A percentile compares a stretch with the other conserved stretches of the same genome.
phyloP scores from a whole-genome alignment of 2,113 vertebrate species.

The Bolborhynchus lineola region DNA sequence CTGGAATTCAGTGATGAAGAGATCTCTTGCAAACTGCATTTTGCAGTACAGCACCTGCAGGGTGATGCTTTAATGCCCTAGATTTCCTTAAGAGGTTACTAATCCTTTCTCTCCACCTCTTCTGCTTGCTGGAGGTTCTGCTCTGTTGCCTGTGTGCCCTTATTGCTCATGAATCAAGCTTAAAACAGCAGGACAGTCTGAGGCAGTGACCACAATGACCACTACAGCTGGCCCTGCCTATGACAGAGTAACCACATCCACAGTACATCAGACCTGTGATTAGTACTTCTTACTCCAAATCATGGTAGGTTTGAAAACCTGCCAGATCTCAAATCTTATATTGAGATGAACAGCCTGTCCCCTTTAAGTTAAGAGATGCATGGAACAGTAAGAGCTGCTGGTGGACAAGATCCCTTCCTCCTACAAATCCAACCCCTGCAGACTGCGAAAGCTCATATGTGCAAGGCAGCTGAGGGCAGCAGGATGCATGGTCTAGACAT shows the following conservation, averaged over 20 bases:
- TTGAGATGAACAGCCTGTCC: accelerated
- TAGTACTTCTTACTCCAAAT: background rate
- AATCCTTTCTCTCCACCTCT: background rate
- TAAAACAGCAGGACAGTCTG: background rate
- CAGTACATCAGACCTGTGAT: background rate
- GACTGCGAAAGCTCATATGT: background rate
- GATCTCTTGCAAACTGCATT: background rate
- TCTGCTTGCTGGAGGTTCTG: background rate
- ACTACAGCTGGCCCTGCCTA: background rate
- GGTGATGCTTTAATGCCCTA: background rate
- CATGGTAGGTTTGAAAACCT: background rate
- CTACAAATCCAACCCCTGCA: background rate
- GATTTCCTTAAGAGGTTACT: background rate
- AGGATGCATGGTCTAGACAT: background rate
- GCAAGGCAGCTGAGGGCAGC: background rate
- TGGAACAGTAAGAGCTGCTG: background rate
- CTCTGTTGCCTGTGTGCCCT: background rate
- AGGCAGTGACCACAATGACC: background rate
- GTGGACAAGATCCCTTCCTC: background rate
- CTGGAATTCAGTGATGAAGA: background rate
- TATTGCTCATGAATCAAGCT: background rate
- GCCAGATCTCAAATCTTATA: background rate
- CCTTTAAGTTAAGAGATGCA: accelerated
- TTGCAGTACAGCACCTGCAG: background rate
- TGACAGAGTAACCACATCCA: background rate